Base-by-base conservation (phyloP, 2,113 vertebrate species). In the Ochotona curzoniae region DNA sequence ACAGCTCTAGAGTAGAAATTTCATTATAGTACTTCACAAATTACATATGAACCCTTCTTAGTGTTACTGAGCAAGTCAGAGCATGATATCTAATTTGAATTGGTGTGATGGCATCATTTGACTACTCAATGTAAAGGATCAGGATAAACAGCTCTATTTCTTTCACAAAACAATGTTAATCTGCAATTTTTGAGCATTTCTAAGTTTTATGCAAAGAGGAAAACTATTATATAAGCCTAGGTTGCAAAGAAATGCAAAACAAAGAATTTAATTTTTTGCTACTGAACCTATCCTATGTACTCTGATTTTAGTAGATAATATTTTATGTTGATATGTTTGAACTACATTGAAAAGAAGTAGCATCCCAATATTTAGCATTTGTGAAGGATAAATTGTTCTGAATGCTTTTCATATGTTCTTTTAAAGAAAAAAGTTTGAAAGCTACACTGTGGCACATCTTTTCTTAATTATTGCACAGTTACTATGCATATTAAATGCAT, bases 331-430 rank as follows among this genome's bases (percentile, higher is more conserved):
- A 61, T 18, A 54, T 1, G 74, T 86, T 18, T 63, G 66, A 89
- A 83, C 4, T 30, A 78, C 28, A 92, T 17, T 93, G 25, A 87
- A 91, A 35, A 10, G 10, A 93, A 87, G 54, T 32, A 69, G 9
- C 74, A 85, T 57, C 3, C 5, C 35, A 49, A 66, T 78, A 79
- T 92, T 92, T 83, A 23, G 25, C 49, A 73, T 73, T 63, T 49
- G 28, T 82, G 70, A 78, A 78, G 57, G 21, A 84, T 71, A 88
- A 81, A 84, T 76, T 61, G 61, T 15, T 2, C 35, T 66, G 15
- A 70, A 66, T 64, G 54, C 30, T 93, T 88, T 84, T 73, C 18
- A 76, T 87, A 71, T 87, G 11, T 25, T 76, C 57, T 51, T 90
- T 94, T n/a, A 69, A 81, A 78, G 15, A 83, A 87, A 63, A 84